phyloP scores from a whole-genome alignment of 2,888 invertebrate genomes.

The Zonitis immaculata region DNA sequence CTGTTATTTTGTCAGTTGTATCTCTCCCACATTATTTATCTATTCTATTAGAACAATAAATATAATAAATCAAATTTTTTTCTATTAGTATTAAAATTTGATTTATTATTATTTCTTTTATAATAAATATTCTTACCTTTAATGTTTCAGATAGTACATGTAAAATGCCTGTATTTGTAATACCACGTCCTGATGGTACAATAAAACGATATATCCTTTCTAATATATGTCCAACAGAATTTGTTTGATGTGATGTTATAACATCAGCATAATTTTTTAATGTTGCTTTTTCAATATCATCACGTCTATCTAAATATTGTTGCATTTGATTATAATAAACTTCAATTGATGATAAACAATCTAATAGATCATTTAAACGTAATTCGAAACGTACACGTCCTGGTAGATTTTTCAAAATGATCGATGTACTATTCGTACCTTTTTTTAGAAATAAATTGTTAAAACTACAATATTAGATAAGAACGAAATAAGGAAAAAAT shows the following conservation, averaged over 20 bases:
- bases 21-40: too few relatives aligned
- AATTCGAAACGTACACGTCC: slow-evolving; percentile 49
- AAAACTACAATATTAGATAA: too few relatives aligned
- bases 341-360: slow-evolving; percentile 57
- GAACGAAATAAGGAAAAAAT: too few relatives aligned
- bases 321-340: slow-evolving; percentile 58
- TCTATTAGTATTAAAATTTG: too few relatives aligned
- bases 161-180: slow-evolving; percentile 35
- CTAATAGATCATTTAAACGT: slow-evolving; percentile 58
- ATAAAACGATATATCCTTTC: slow-evolving; percentile 63
- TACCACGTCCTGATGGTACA: slow-evolving; percentile 53
- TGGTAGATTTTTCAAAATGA: neutral
- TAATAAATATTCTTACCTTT: too few relatives aligned
- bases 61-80: too few relatives aligned
- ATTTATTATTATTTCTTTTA: too few relatives aligned
- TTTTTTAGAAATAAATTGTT: neutral
- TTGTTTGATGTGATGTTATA: slow-evolving; percentile 63
- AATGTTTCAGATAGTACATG: slow-evolving; percentile 29
- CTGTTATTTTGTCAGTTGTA: too few relatives aligned
- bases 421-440: slow-evolving; percentile 9
- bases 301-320: slow-evolving; percentile 50
- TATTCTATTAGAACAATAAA: too few relatives aligned
- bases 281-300: slow-evolving; percentile 57
- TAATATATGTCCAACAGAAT: slow-evolving; percentile 61
- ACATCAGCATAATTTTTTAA: slow-evolving; percentile 66